Evolutionary conservation across 2,113 vertebrate species (phyloP), one percentile per base, ranked within the genome.

Genomic region (Theristicus caerulescens): DNA sequence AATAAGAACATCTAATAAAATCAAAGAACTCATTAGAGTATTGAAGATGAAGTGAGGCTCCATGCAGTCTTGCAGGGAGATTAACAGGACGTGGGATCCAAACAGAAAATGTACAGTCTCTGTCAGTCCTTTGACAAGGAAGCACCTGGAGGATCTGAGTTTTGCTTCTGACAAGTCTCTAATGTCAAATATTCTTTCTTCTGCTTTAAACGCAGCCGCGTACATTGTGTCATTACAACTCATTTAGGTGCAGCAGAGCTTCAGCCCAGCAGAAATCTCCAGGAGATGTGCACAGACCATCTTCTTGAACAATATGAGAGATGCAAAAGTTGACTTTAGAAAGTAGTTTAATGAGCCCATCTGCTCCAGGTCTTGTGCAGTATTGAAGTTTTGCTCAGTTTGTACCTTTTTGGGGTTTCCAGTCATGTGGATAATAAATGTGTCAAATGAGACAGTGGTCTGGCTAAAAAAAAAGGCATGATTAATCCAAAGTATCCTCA

Each of bases 1-100:
- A 76, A 86, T 93, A 59, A 76, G 67, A 61, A 47, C 18, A 54
- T 64, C 32, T 78, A 89, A 95, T 90, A 76, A 93, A 94, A 86
- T 90, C 89, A 78, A 92, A 82, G 34, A 64, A 34, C 25, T 59
- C 14, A 16, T 40, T 64, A 64, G 27, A 26, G 22, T 17, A 13
- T 25, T 88, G 77, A 61, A 57, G 65, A 52, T 61, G 52, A 61
- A 66, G 67, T 13, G 72, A 78, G n/a, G 46, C 71, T 90, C 40
- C 44, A n/a, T 19, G 51, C 11, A 62, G 44, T 64, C 17, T 17
- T 89, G 44, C 27, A 83, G 58, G 36, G 32, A 71, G 18, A 40
- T 32, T 10, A 76, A 44, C 27, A 46, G 82, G 25, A 65, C 46
- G n/a, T 58, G 36, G 42, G 24, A 47, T 57, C 29, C 36, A 82